Conservation (phyloP, 2,113 vertebrate genomes). For the Bufo gargarizans region DNA sequence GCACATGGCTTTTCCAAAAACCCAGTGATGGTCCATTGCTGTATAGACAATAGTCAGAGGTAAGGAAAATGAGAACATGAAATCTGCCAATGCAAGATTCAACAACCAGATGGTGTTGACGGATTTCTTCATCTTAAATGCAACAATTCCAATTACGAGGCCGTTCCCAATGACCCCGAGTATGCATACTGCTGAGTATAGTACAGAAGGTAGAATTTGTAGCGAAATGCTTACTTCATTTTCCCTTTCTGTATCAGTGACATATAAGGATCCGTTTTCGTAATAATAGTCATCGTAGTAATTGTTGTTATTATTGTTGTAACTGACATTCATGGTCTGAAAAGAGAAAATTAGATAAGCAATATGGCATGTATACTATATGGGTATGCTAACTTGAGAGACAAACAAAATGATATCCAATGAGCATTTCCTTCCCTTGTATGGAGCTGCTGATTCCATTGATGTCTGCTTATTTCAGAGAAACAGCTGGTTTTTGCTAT, state of each 20-base stretch:
- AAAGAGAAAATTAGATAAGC: slow-evolving; percentile 16
- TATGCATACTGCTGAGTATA: slow-evolving; percentile 78
- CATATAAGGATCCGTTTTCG: not conserved
- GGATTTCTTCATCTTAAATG: slow-evolving; percentile 86
- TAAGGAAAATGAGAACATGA: slow-evolving; percentile 86
- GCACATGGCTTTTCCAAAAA: slow-evolving; percentile 86
- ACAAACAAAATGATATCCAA: not conserved
- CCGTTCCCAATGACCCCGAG: slow-evolving; percentile 87
- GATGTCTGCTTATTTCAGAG: not conserved
- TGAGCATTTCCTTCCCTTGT: not conserved
- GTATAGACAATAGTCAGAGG: slow-evolving; percentile 79
- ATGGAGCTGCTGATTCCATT: not conserved
- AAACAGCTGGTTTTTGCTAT: no score
- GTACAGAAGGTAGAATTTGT: slow-evolving; percentile 68
- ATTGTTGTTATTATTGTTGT: not conserved
- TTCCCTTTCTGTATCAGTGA: not conserved
- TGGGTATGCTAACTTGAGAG: not conserved
- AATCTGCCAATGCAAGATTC: slow-evolving; percentile 88
- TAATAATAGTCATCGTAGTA: not conserved
- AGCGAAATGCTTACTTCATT: not conserved
- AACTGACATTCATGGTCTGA: not conserved
- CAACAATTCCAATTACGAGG: slow-evolving; percentile 85
- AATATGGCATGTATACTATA: not conserved
- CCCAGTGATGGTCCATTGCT: slow-evolving; percentile 80
- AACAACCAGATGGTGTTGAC: slow-evolving; percentile 93